A percentile compares a stretch with the other conserved stretches of the same genome.
phyloP scores from a whole-genome alignment of 2,888 invertebrate genomes.

The Pristionchus entomophagus region DNA sequence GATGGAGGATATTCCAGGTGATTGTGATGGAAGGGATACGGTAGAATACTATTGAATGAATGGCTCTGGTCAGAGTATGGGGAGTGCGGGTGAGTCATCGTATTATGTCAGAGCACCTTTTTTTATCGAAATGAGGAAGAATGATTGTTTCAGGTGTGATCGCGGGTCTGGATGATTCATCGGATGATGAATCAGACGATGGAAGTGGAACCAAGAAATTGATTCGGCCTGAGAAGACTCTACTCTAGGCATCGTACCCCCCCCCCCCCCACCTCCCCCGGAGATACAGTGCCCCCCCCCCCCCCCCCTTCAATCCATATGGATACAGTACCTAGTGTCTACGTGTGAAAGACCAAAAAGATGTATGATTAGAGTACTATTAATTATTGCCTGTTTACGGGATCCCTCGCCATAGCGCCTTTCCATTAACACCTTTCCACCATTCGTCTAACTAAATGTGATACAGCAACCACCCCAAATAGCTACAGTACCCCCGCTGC shows the following conservation, averaged over 20 bases:
- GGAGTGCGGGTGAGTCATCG: not conserved
- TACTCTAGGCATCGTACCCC: slow-evolving; percentile 38
- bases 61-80: not conserved
- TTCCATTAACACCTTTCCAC: not conserved
- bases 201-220: slow-evolving; percentile 41
- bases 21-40: not conserved
- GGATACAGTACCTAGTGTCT: not conserved
- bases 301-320: not conserved
- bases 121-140: not conserved
- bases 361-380: not conserved
- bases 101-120: not conserved
- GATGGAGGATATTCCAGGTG: slow-evolving; percentile 54
- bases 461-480: not conserved
- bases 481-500: slow-evolving; percentile 17
- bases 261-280: not conserved
- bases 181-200: slow-evolving; percentile 51
- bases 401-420: not conserved
- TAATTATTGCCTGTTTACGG: not conserved
- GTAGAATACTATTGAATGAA: not conserved
- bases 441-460: not conserved
- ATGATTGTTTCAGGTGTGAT: slow-evolving; percentile 28
- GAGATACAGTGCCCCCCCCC: not conserved
- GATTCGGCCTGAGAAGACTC: slow-evolving; percentile 54
- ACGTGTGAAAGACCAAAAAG: not conserved
- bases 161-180: slow-evolving; percentile 36